These are phyloP conservation scores for Synergus umbraculus DNA, from an alignment of 2,888 invertebrate genomes.

Conservation along the genomic window DNA sequence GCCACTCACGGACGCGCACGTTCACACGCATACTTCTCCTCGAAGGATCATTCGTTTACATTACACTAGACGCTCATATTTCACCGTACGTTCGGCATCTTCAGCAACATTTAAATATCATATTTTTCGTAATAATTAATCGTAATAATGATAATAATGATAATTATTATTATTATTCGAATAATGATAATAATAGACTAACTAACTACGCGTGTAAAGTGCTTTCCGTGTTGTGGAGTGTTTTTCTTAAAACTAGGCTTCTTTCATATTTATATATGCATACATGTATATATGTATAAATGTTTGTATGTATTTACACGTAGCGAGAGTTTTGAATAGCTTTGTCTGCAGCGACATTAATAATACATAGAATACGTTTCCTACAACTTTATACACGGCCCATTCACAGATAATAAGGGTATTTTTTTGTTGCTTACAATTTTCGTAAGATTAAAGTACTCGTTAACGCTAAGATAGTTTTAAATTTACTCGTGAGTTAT, in stretches of 20 bases:
- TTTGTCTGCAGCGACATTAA: slow-evolving; percentile 49
- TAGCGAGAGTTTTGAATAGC: slow-evolving; percentile 63
- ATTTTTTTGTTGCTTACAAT: slow-evolving; percentile 58
- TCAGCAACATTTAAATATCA: slow-evolving; percentile 76
- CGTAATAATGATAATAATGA: slow-evolving; percentile 67
- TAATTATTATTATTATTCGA: slow-evolving; percentile 59
- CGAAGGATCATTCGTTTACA: slow-evolving; percentile 37
- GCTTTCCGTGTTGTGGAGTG: slow-evolving; percentile 64
- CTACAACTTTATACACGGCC: slow-evolving; percentile 71
- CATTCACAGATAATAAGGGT: slow-evolving; percentile 59
- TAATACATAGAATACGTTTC: slow-evolving; percentile 70
- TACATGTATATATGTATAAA: slow-evolving; percentile 67
- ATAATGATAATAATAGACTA: slow-evolving; percentile 73
- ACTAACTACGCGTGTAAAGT: slow-evolving; percentile 72
- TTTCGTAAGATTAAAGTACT: slow-evolving; percentile 60
- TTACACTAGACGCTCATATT: slow-evolving; percentile 34
- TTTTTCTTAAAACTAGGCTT: slow-evolving; percentile 59
- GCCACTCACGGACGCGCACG: slow-evolving; percentile 45
- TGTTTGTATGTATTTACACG: slow-evolving; percentile 70
- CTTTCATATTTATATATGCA: slow-evolving; percentile 69
- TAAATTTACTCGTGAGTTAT: slow-evolving; percentile 68
- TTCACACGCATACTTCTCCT: slow-evolving; percentile 46
- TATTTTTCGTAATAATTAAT: slow-evolving; percentile 69
- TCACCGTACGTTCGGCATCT: slow-evolving; percentile 55
- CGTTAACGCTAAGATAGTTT: slow-evolving; percentile 66